Evolutionary conservation across 2,888 invertebrate species (phyloP).

Genomic region (Calameuta pallipes): DNA sequence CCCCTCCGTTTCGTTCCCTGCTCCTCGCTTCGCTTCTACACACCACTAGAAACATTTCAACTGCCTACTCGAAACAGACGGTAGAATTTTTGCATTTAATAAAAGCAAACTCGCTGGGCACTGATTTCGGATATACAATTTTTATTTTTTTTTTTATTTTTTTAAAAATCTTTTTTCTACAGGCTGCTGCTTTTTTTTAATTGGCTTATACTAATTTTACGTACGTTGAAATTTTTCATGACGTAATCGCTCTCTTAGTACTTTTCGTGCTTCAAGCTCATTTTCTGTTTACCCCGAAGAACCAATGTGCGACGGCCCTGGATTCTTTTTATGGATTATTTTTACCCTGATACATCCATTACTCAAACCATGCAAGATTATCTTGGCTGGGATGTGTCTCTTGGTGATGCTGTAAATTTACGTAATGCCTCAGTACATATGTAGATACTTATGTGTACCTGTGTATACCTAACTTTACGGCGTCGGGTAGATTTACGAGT

Average conservation of each 20-base stretch:
- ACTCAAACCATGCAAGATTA: not conserved
- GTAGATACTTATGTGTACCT: not conserved
- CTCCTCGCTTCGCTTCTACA: too few species aligned
- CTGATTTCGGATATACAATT: not conserved
- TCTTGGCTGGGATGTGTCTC: not conserved
- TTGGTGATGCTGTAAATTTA: not conserved
- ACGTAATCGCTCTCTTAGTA: not conserved
- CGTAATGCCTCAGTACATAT: not conserved
- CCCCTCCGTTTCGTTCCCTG: not conserved
- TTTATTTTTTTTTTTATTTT: not conserved
- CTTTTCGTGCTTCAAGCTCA: not conserved
- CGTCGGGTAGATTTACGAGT: slow-evolving; percentile 42
- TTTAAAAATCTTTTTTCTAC: too few species aligned
- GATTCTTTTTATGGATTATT: not conserved
- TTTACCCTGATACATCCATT: not conserved
- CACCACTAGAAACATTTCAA: not conserved
- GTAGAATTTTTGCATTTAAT: not conserved
- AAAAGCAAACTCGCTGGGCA: not conserved
- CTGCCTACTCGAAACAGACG: not conserved
- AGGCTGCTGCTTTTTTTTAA: too few species aligned
- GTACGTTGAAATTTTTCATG: not conserved
- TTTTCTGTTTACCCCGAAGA: not conserved
- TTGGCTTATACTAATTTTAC: not conserved
- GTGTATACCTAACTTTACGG: slow-evolving; percentile 29
- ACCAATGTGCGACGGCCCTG: not conserved